These are phyloP conservation scores for Eunapius fragilis DNA, from an alignment of 37 sponge, comb jelly and placozoan genomes.

Conservation along the genomic window DNA sequence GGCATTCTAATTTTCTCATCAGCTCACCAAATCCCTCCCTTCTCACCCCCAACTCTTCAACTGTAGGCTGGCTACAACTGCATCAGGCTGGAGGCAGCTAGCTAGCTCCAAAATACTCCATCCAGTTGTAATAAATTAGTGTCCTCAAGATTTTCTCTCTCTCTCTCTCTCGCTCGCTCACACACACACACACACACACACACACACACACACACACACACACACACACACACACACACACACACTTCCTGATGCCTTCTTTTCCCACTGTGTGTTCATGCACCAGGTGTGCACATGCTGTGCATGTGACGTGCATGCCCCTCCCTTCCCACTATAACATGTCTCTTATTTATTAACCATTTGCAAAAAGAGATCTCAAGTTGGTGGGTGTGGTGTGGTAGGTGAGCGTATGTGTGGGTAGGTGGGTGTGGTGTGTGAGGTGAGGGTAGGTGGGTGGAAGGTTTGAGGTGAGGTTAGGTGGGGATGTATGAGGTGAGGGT, in stretches of 20 bases:
- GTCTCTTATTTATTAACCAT: too few species aligned
- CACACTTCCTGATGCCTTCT: neutral
- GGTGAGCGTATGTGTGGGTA: too few species aligned
- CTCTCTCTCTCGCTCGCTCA: neutral
- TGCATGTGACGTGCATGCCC: neutral
- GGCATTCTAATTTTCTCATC: too few species aligned
- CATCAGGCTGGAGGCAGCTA: slow-evolving; percentile 34
- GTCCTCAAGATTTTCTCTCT: neutral
- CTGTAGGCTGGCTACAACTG: slow-evolving; percentile 65
- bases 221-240: slow-evolving; percentile 4
- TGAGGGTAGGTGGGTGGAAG: too few species aligned
- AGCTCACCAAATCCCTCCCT: slow-evolving; percentile 4
- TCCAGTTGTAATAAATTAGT: neutral
- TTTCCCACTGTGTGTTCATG: too few species aligned
- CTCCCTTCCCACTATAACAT: too few species aligned
- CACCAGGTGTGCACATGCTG: neutral
- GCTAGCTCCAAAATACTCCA: neutral
- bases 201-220: slow-evolving; percentile 5
- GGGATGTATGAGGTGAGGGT: too few species aligned
- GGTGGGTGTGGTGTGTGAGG: too few species aligned
- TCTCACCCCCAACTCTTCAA: neutral
- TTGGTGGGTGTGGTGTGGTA: too few species aligned
- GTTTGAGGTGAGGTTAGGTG: too few species aligned
- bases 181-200: slow-evolving; percentile 13
- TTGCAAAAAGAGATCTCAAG: too few species aligned